Evolutionary conservation across 92 coral and sea anemone genomes (phyloP).

Genomic region (Scolanthus callimorphus): DNA sequence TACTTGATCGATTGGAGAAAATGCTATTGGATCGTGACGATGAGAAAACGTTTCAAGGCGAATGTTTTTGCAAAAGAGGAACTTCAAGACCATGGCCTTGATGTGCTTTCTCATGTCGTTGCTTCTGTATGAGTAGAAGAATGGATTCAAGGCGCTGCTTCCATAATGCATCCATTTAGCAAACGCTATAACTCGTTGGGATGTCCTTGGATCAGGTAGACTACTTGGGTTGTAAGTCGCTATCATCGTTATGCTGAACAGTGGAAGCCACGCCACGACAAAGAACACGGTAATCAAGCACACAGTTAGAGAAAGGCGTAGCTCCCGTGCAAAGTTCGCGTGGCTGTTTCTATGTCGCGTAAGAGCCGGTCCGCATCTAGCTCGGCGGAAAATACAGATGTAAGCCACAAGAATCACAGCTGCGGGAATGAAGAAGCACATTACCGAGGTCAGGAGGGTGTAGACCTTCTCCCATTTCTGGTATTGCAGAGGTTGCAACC

Average conservation of each 20-base stretch:
- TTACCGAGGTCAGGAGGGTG: conserved; percentile 42
- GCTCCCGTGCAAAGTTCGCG: conserved; percentile 28
- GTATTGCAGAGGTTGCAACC: conserved; percentile 72
- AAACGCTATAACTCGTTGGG: conserved; percentile 59
- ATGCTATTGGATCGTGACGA: conserved; percentile 18
- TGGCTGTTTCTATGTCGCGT: conserved; percentile 25
- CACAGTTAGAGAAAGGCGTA: conserved; percentile 62
- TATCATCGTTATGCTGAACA: conserved; percentile 55
- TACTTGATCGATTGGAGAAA: conserved; percentile 14
- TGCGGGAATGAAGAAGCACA: conserved; percentile 69
- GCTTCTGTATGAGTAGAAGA: conserved; percentile 85
- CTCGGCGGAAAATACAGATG: conserved; percentile 27
- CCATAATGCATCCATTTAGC: conserved; percentile 96
- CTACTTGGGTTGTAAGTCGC: conserved; percentile 55
- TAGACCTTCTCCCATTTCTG: conserved; percentile 71
- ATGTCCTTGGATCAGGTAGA: conserved; percentile 48
- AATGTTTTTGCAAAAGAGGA: conserved; percentile 29
- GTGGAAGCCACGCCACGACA: conserved; percentile 80
- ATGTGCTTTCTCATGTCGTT: conserved; percentile 58
- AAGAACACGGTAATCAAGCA: conserved; percentile 72
- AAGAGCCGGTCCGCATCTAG: not conserved
- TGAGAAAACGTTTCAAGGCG: conserved; percentile 26
- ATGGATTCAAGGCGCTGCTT: conserved; percentile 77
- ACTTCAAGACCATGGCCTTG: conserved; percentile 25
- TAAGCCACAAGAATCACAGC: conserved; percentile 63